A percentile compares a stretch with the other conserved stretches of the same genome.
phyloP scores from a whole-genome alignment of 1,140 invertebrate genomes.

The Stenopsyche tienmushanensis region DNA sequence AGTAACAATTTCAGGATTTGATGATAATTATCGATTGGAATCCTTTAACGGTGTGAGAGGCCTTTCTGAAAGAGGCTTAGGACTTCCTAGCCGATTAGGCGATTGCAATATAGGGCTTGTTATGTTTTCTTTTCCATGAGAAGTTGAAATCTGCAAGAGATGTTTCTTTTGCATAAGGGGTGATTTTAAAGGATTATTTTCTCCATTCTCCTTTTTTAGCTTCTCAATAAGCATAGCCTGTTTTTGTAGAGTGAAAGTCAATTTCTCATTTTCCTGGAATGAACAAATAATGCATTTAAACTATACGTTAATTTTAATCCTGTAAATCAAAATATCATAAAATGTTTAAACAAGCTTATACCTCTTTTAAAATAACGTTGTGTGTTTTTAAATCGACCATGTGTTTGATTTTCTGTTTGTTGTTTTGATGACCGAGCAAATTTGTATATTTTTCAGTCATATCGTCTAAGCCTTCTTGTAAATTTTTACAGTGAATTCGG shows the following conservation, averaged over 20 bases:
- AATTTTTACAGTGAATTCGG: slow-evolving; percentile 42
- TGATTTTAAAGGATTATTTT: slow-evolving; percentile 9
- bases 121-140: slow-evolving; percentile 33
- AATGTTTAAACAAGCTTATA: slow-evolving; percentile 31
- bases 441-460: slow-evolving; percentile 62
- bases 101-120: slow-evolving; percentile 25
- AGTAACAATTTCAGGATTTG: too few species aligned
- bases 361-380: slow-evolving; percentile 43
- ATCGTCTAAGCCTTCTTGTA: slow-evolving; percentile 53
- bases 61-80: slow-evolving; percentile 10
- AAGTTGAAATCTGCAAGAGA: slow-evolving; percentile 1
- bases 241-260: slow-evolving; percentile 26
- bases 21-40: slow-evolving; percentile 29
- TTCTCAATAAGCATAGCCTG: slow-evolving; percentile 32
- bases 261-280: slow-evolving; percentile 36
- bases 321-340: background rate
- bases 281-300: slow-evolving; percentile 8
- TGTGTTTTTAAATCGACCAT: slow-evolving; percentile 64
- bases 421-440: slow-evolving; percentile 66
- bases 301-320: background rate
- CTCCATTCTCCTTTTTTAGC: slow-evolving; percentile 21
- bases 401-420: slow-evolving; percentile 69
- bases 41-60: slow-evolving; percentile 26
- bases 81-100: slow-evolving; percentile 19
- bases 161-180: slow-evolving; percentile 27